Percentiles rank a stretch among this genome's conserved stretches.
Conservation (phyloP, 2,888 invertebrate species). For the Drosophila ezoana region DNA sequence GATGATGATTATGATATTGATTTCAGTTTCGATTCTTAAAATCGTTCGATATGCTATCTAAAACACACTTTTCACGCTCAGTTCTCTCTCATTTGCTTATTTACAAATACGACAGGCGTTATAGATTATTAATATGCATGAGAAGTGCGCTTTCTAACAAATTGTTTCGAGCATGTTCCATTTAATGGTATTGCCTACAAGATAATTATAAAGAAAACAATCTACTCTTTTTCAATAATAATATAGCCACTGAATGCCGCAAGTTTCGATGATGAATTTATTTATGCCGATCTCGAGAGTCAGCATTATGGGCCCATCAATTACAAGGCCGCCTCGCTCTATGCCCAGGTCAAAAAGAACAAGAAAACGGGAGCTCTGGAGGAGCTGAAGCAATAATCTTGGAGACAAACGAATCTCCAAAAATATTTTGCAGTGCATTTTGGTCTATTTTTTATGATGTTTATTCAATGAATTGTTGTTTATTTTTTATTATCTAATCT, state of each 20-base stretch:
- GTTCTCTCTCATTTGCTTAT: slow-evolving; percentile 33
- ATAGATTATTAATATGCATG: slow-evolving; percentile 77
- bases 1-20: slow-evolving; percentile 27
- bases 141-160: slow-evolving; percentile 46
- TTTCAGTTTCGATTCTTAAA: slow-evolving; percentile 47
- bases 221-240: slow-evolving; percentile 27
- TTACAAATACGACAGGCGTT: slow-evolving; percentile 71
- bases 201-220: slow-evolving; percentile 17
- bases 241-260: slow-evolving; percentile 92
- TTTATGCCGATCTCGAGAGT: slow-evolving; percentile 95
- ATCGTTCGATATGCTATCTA: slow-evolving; percentile 64
- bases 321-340: slow-evolving; percentile 94
- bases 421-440: slow-evolving; percentile 60
- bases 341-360: slow-evolving; percentile 90
- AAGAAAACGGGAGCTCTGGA: slow-evolving; percentile 83
- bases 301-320: slow-evolving; percentile 96
- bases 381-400: slow-evolving; percentile 68
- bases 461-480: slow-evolving; percentile 18
- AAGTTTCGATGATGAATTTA: slow-evolving; percentile 88
- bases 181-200: slow-evolving; percentile 7
- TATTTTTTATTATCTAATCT: slow-evolving; percentile 8
- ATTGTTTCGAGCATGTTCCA: slow-evolving; percentile 31
- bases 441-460: slow-evolving; percentile 20
- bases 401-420: background rate
- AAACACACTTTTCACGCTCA: slow-evolving; percentile 50